Conservation (phyloP, 2,797 vertebrate genomes). For the Borostomias antarcticus region DNA sequence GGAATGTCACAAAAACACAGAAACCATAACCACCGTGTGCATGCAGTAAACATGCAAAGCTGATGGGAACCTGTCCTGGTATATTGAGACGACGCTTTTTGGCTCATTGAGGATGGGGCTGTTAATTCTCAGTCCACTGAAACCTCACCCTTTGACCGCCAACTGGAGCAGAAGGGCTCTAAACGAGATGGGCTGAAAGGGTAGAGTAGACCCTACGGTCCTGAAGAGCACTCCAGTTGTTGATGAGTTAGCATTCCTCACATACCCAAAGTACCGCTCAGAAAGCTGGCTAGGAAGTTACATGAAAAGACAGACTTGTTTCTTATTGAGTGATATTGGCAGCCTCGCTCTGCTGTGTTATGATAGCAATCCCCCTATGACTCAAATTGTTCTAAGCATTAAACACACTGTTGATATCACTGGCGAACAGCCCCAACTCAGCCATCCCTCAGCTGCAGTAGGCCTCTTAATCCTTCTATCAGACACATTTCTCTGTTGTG, state of each 20-base stretch:
- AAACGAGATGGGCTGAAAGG: no score
- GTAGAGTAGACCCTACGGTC: constrained; percentile 20
- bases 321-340: constrained; percentile 22
- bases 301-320: neutral
- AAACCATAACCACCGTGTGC: constrained; percentile 38
- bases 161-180: constrained; percentile 20
- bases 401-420: constrained; percentile 48
- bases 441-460: constrained; percentile 48
- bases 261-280: constrained; percentile 11
- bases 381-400: constrained; percentile 30
- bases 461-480: constrained; percentile 57
- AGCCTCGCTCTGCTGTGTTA: constrained; percentile 28
- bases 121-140: constrained; percentile 49
- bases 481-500: constrained; percentile 15
- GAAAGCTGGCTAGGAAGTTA: constrained; percentile 14
- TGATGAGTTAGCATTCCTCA: constrained; percentile 29
- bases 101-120: constrained; percentile 53
- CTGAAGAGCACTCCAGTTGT: constrained; percentile 35
- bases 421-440: constrained; percentile 50
- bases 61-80: constrained; percentile 52
- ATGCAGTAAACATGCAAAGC: constrained; percentile 49
- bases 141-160: constrained; percentile 44
- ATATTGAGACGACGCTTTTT: constrained; percentile 49
- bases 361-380: constrained; percentile 42
- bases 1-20: constrained; percentile 43